Conservation (phyloP, 1,140 invertebrate genomes). For the Hycleus phaleratus region DNA sequence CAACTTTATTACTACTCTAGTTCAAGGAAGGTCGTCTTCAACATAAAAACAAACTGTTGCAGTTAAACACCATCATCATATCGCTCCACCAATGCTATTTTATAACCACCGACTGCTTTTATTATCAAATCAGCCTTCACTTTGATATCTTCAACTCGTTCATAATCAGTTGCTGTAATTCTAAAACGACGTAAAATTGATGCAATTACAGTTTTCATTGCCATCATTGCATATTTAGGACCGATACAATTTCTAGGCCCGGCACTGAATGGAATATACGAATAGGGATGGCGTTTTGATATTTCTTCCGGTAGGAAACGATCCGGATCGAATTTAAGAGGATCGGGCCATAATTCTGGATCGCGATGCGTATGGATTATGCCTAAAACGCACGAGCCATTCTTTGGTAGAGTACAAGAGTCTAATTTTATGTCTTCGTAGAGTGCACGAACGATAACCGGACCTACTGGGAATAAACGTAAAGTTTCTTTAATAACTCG, state of each 20-base stretch:
- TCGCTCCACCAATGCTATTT: conserved; percentile 12
- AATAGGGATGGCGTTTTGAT: conserved; percentile 42
- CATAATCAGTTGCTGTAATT: conserved; percentile 13
- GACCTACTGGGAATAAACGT: conserved; percentile 54
- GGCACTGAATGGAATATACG: conserved; percentile 58
- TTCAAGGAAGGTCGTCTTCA: too few species aligned
- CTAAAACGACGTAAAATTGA: conserved; percentile 37
- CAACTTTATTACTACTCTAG: too few species aligned
- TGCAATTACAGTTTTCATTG: conserved; percentile 40
- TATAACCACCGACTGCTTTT: conserved; percentile 21
- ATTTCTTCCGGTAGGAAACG: conserved; percentile 52
- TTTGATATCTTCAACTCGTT: conserved; percentile 21
- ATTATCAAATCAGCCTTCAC: conserved; percentile 21
- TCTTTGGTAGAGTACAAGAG: conserved; percentile 9
- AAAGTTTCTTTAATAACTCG: conserved; percentile 57
- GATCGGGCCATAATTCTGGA: conserved; percentile 50
- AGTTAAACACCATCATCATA: background rate
- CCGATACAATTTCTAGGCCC: conserved; percentile 64
- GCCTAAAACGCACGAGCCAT: conserved; percentile 11
- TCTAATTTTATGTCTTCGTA: conserved; percentile 38
- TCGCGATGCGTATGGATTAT: conserved; percentile 41
- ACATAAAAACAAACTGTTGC: background rate
- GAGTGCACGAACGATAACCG: conserved; percentile 45
- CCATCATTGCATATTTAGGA: conserved; percentile 42
- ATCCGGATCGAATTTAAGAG: conserved; percentile 60